These are phyloP conservation scores for Alsophila aescularia DNA, from an alignment of 2,888 invertebrate genomes.

Conservation along the genomic window DNA sequence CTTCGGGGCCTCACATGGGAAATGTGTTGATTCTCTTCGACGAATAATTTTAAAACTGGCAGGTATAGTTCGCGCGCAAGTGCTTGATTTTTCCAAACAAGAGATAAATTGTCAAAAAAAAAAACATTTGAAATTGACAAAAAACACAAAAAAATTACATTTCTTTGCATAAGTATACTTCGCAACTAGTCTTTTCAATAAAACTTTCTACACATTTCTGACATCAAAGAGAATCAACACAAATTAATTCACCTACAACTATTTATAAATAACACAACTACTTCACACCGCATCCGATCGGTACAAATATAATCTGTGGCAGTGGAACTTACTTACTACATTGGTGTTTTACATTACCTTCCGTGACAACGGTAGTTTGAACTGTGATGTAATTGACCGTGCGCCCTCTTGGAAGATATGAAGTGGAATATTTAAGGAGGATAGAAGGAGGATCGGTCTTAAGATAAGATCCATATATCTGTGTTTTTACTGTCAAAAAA, in stretches of 20 bases:
- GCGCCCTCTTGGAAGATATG: constrained; percentile 10
- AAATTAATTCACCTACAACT: constrained; percentile 11
- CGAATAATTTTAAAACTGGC: too few relatives aligned
- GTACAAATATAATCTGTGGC: constrained; percentile 36
- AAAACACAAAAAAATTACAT: too few relatives aligned
- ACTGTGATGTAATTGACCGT: constrained; percentile 32
- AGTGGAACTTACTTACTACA: constrained; percentile 31
- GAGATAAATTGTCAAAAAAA: too few relatives aligned
- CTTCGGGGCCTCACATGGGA: constrained; percentile 1
- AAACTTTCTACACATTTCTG: not conserved
- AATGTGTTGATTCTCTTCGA: constrained; percentile 22
- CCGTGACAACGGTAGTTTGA: constrained; percentile 18
- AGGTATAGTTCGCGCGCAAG: too few relatives aligned
- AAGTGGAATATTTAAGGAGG: not conserved
- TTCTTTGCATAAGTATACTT: too few relatives aligned
- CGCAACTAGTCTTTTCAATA: too few relatives aligned
- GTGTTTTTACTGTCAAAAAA: too few relatives aligned
- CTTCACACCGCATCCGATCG: constrained; percentile 18
- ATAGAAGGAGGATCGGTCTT: not conserved
- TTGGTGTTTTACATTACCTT: constrained; percentile 34
- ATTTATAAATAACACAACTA: constrained; percentile 25
- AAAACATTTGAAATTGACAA: too few relatives aligned
- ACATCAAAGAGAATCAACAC: constrained; percentile 29
- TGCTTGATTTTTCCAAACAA: too few relatives aligned
- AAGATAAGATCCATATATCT: too few relatives aligned